phyloP scores from a whole-genome alignment of 2,113 vertebrate species.

The Microtus pennsylvanicus region DNA sequence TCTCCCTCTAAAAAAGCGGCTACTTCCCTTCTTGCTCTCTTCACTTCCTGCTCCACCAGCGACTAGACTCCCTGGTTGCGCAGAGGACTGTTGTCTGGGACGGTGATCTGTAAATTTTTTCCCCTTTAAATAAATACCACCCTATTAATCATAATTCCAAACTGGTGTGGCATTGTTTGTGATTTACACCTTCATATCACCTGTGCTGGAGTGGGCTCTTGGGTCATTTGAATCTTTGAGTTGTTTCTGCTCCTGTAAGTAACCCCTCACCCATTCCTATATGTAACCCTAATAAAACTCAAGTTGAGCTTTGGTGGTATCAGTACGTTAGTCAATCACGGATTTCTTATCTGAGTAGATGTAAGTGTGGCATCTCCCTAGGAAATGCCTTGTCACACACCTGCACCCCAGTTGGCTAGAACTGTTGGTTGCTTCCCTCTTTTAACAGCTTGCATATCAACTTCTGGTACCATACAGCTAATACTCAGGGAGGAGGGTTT shows the following conservation, averaged over 20 bases:
- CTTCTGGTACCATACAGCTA: not conserved
- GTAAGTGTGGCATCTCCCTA: not conserved
- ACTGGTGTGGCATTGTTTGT: too few species aligned
- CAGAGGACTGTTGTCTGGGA: too few species aligned
- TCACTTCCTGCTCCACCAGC: too few species aligned
- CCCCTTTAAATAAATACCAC: too few species aligned
- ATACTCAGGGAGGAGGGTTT: not conserved
- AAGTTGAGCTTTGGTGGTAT: not conserved
- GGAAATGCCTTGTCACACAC: not conserved
- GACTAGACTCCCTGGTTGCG: too few species aligned
- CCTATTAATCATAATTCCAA: too few species aligned
- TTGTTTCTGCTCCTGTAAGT: not conserved
- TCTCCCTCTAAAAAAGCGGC: too few species aligned
- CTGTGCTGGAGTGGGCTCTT: not conserved
- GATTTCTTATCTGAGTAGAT: not conserved
- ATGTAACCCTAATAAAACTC: not conserved
- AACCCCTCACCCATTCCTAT: not conserved
- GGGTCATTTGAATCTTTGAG: not conserved
- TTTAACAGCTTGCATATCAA: not conserved
- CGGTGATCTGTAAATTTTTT: too few species aligned
- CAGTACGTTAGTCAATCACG: not conserved
- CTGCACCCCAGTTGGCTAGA: not conserved
- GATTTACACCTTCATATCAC: not conserved
- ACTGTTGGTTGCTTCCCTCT: not conserved
- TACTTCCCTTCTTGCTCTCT: too few species aligned